A percentile compares a stretch with the other conserved stretches of the same genome.
Conservation (phyloP, 2,113 vertebrate species). For the Brachyistius frenatus region DNA sequence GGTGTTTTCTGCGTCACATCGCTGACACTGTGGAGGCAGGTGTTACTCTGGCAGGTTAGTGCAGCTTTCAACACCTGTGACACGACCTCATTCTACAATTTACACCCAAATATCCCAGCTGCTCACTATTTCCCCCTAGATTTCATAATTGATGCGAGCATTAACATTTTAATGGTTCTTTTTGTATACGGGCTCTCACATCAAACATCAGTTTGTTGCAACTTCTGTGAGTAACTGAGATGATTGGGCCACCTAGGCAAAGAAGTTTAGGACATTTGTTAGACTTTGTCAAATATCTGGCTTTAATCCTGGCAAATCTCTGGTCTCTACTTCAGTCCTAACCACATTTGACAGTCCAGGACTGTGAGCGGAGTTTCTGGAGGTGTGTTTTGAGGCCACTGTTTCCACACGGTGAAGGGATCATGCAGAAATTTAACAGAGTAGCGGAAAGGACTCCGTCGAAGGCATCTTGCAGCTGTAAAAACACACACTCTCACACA, state of each 20-base stretch:
- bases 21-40: background rate
- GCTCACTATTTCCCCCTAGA: background rate
- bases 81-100: background rate
- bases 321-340: slow-evolving; percentile 85
- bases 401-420: background rate
- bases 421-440: slow-evolving; percentile 30
- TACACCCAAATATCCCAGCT: background rate
- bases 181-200: too few species aligned
- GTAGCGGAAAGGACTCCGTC: too few species aligned
- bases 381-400: slow-evolving; percentile 59
- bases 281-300: too few species aligned
- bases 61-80: slow-evolving; percentile 12
- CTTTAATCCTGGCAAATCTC: slow-evolving; percentile 74
- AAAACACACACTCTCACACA: slow-evolving; percentile 83
- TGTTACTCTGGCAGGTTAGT: slow-evolving; percentile 1
- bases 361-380: slow-evolving; percentile 80
- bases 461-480: slow-evolving; percentile 92
- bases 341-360: too few species aligned
- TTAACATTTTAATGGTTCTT: too few species aligned
- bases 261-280: too few species aligned
- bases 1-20: background rate
- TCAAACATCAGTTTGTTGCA: too few species aligned
- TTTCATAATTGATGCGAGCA: too few species aligned
- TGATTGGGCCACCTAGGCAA: too few species aligned
- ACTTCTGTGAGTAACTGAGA: too few species aligned